phyloP scores from a whole-genome alignment of 2,888 invertebrate species.

The Drosophila nr. perissopoda region DNA sequence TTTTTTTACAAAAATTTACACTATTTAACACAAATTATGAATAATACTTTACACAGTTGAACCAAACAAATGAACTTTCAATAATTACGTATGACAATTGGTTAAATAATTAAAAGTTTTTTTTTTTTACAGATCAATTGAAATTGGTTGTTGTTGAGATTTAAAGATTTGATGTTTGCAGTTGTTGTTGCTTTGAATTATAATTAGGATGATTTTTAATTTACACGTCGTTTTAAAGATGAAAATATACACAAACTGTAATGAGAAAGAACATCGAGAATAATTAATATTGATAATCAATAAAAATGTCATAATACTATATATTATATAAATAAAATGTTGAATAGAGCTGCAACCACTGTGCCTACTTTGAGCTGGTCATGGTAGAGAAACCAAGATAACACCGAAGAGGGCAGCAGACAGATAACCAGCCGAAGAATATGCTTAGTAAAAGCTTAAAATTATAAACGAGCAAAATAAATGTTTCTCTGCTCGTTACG shows the following conservation, averaged over 20 bases:
- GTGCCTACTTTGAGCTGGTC: conserved; percentile 74
- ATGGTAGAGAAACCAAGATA: conserved; percentile 65
- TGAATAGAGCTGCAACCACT: conserved; percentile 36
- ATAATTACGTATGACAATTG: conserved; percentile 60
- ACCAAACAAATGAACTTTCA: conserved; percentile 54
- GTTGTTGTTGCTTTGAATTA: conserved; percentile 64
- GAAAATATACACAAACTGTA: conserved; percentile 80
- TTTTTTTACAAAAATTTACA: conserved; percentile 75
- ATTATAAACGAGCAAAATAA: conserved; percentile 52
- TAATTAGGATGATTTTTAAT: conserved; percentile 78
- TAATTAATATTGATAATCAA: conserved; percentile 2
- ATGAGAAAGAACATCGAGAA: conserved; percentile 42
- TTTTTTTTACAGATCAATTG: conserved; percentile 55
- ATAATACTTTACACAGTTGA: conserved; percentile 73
- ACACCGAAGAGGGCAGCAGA: conserved; percentile 36
- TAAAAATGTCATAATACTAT: neutral
- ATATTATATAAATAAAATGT: neutral
- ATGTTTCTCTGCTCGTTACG: conserved; percentile 32
- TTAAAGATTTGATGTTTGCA: conserved; percentile 40
- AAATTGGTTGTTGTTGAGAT: conserved; percentile 50
- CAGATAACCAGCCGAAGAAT: conserved; percentile 51
- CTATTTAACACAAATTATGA: conserved; percentile 69
- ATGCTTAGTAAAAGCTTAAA: conserved; percentile 50
- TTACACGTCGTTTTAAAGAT: conserved; percentile 78
- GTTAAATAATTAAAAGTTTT: conserved; percentile 47